Base-by-base conservation (phyloP, 2,113 vertebrate genomes). In the Oreotragus oreotragus region DNA sequence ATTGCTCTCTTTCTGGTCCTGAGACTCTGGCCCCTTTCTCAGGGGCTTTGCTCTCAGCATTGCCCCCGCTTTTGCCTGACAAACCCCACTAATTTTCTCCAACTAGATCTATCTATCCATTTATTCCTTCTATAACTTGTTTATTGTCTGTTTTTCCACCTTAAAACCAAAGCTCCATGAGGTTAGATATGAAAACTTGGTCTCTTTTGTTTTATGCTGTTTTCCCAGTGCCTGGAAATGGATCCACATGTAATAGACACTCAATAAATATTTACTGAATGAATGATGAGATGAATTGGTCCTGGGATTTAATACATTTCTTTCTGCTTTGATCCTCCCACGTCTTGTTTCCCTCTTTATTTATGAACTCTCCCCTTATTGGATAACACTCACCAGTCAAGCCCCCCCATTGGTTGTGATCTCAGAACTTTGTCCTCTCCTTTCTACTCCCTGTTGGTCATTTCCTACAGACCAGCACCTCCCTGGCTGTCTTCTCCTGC, bases 1-100 rank as follows among this genome's bases (percentile, higher is more conserved):
- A 27, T 27, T 11, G 27, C 21, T n/a, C 39, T 14, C 6, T 13
- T 47, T 88, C 84, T 73, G 47, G 17, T 10, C 57, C 30, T 17
- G 76, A 96, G 73, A 51, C 66, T 79, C 39, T 85, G 84, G 43
- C 7, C 9, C 60, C 17, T 70, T 70, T 87, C 51, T 33, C 53
- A 49, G 45, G n/a, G 36, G 17, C 36, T 95, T 49, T 53, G 25
- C 25, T 53, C 45, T 45, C 12, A n/a, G 3, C 39, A 36, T 23
- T 55, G 4, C 6, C 27, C 49, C 6, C 16, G 2, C 7, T 16
- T 25, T 36, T 12, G 12, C 36, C 39, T 27, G 33, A 21, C 6
- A 33, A 6, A 2, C 2, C 27, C 9, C 5, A 55, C 49, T 64
- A 15, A 4, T 84, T 73, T n/a, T 84, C 28, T 88, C 51, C 17